Evolutionary conservation across 2,113 vertebrate genomes (phyloP), one percentile per base, ranked within the genome.

Genomic region (Nannobrachium achirus): DNA sequence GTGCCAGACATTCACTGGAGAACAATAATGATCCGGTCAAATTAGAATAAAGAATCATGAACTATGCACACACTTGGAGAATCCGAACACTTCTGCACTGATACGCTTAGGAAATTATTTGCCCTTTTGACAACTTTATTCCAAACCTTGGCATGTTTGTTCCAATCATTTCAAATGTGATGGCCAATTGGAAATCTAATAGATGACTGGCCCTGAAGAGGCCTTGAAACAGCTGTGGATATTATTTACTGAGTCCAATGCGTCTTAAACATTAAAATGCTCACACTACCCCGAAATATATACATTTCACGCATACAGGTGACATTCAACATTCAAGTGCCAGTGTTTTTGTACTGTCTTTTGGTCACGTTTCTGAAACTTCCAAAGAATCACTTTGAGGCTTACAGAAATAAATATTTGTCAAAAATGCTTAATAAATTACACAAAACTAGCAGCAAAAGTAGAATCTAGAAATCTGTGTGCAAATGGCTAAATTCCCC

Each of bases 361-460:
- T 98, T 99, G 96, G 97, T 99, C 96, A 99, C 98, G 97, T 98
- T 98, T 96, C 96, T 97, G 95, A 97, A 99, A 97, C 96, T 96
- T 98, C 98, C 96, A 98, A 98, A 98, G 96, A 98, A 98, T 99
- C 96, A 98, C 97, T 99, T 97, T 96, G 96, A 99, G 97, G 97
- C 97, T 99, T 98, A 99, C 95, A 99, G 98, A 99, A 98, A 98
- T 98, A 98, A 98, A 98, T 99, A 97, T 98, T 98, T 98, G 95
- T 99, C 97, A 98, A 98, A 97, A 98, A 97, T 97, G 96, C 95
- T 98, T 97, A 98, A 99, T 98, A 98, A 98, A 98, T 98, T 99
- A 99, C 96, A 98, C 96, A 98, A 98, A 98, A 98, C 96, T 99
- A 99, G 96, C 97, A 98, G 97, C 97, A 99, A 98, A 98, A 99